These are phyloP conservation scores for Yponomeuta malinellus DNA, from an alignment of 2,888 invertebrate genomes.

Conservation along the genomic window DNA sequence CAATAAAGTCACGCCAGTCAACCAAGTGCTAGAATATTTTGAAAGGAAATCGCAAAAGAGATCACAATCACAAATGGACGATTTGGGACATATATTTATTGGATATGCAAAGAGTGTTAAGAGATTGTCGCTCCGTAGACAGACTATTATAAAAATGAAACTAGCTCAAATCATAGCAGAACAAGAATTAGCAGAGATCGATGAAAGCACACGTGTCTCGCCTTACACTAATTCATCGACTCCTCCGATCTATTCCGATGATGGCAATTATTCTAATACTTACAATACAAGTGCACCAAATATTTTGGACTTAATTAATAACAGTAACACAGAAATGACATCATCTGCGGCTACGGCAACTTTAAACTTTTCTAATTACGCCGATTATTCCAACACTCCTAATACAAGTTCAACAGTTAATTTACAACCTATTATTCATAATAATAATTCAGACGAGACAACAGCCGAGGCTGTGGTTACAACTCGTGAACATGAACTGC, in stretches of 20 bases:
- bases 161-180: conserved; percentile 6
- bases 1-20: conserved; percentile 18
- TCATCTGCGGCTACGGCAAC: conserved; percentile 17
- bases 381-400: neutral
- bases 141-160: conserved; percentile 19
- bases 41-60: conserved; percentile 20
- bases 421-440: too few relatives aligned
- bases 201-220: conserved; percentile 19
- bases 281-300: conserved; percentile 19
- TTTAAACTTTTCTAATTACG: conserved; percentile 18
- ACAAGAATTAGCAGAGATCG: conserved; percentile 18
- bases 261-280: conserved; percentile 14
- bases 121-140: conserved; percentile 20
- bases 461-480: too few relatives aligned
- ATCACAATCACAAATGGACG: conserved; percentile 21
- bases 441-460: too few relatives aligned
- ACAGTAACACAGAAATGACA: conserved; percentile 17
- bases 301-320: conserved; percentile 15
- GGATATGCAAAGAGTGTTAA: conserved; percentile 21
- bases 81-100: conserved; percentile 21
- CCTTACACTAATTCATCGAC: conserved; percentile 18
- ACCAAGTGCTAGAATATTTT: conserved; percentile 21
- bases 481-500: too few relatives aligned
- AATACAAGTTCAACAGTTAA: too few relatives aligned
- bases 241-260: conserved; percentile 18